Percentiles rank a stretch among this genome's conserved stretches.
Conservation (phyloP, 1,140 invertebrate genomes). For the Triops cancriformis region DNA sequence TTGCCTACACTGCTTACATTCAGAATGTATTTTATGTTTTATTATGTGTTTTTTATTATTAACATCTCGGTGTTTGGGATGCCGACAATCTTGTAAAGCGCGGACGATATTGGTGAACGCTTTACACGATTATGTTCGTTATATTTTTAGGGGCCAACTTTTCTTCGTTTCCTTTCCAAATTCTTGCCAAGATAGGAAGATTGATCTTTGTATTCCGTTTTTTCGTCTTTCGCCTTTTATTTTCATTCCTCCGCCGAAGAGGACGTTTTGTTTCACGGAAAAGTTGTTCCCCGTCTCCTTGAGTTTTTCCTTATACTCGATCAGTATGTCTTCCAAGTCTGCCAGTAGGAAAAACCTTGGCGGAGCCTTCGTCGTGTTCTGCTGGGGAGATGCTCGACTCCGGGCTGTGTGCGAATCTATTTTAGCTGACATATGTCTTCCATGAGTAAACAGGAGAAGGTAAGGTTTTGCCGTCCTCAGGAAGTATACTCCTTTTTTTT, state of each 20-base stretch:
- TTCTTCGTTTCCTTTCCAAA: neutral
- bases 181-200: neutral
- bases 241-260: too few relatives aligned
- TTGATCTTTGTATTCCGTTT: neutral
- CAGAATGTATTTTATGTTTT: too few relatives aligned
- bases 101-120: too few relatives aligned
- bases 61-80: too few relatives aligned
- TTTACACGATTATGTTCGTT: too few relatives aligned
- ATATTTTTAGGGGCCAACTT: too few relatives aligned
- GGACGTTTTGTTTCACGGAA: neutral
- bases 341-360: neutral
- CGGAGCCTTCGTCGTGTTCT: neutral
- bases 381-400: neutral
- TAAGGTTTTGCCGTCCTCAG: neutral
- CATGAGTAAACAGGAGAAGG: neutral
- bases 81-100: too few relatives aligned
- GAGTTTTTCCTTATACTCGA: neutral
- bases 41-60: too few relatives aligned
- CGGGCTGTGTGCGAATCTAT: neutral
- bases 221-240: neutral
- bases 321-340: neutral
- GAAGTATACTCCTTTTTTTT: neutral
- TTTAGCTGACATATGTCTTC: slow-evolving; percentile 14
- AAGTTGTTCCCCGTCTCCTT: neutral
- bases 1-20: too few relatives aligned